A percentile compares a stretch with the other conserved stretches of the same genome.
These are phyloP conservation scores for Tapirus indicus DNA, from an alignment of 2,797 vertebrate genomes.

Conservation along the genomic window DNA sequence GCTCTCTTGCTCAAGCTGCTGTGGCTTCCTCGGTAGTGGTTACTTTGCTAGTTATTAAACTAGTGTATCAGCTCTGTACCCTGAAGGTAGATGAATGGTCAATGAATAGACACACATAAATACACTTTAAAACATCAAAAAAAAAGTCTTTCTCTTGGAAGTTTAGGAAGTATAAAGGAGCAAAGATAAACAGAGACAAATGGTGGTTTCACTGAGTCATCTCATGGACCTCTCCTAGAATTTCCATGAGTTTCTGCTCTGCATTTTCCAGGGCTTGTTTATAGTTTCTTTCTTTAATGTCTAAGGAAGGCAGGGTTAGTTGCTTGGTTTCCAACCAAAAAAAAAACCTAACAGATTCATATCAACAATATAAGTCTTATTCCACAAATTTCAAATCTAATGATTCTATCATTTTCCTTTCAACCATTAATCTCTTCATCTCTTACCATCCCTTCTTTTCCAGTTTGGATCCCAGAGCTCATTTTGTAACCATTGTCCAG, in stretches of 20 bases:
- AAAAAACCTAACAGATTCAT: neutral
- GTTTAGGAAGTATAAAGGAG: slow-evolving; percentile 2
- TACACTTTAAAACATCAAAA: neutral
- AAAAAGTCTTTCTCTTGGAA: neutral
- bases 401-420: neutral
- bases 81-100: neutral
- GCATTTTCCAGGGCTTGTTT: neutral
- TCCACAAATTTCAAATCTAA: neutral
- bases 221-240: neutral
- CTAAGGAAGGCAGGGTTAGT: neutral
- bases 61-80: neutral
- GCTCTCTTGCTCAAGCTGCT: neutral
- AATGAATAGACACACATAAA: neutral
- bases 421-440: neutral
- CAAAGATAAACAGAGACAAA: neutral
- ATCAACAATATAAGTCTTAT: neutral
- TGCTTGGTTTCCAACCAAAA: neutral
- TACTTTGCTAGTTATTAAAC: neutral
- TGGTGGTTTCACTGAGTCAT: neutral
- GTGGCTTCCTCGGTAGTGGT: neutral
- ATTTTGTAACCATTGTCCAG: neutral
- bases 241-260: neutral
- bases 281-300: neutral
- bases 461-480: neutral
- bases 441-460: neutral